Evolutionary conservation across 2,888 invertebrate genomes (phyloP).

Genomic region (Drosophila bunnanda): DNA sequence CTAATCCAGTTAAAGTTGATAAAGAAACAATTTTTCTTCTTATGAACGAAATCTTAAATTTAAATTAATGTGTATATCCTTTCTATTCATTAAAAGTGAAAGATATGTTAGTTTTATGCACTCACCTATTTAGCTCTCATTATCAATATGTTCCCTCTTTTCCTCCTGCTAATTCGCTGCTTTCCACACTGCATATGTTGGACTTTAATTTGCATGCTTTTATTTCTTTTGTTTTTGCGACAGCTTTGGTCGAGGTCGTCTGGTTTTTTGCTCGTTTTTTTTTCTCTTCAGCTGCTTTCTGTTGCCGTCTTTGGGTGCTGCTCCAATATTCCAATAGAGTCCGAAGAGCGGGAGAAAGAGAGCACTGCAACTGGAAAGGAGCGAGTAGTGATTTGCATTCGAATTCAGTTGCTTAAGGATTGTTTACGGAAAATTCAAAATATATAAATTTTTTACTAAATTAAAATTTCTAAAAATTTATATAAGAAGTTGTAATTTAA

Average conservation of each 20-base stretch:
- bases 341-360: neutral
- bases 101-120: neutral
- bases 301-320: conserved; percentile 43
- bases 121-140: neutral
- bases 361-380: conserved; percentile 39
- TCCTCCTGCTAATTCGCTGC: neutral
- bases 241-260: conserved; percentile 81
- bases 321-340: conserved; percentile 47
- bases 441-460: too few species aligned
- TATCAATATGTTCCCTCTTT: neutral
- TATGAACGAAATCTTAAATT: too few species aligned
- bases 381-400: neutral
- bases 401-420: too few species aligned
- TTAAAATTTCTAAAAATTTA: too few species aligned
- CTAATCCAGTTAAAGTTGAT: too few species aligned
- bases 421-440: too few species aligned
- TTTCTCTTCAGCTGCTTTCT: conserved; percentile 55
- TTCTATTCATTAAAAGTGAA: neutral
- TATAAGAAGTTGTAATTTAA: too few species aligned
- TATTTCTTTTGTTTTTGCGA: conserved; percentile 58
- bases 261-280: conserved; percentile 70
- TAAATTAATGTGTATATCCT: neutral
- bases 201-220: conserved; percentile 32
- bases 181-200: conserved; percentile 13
- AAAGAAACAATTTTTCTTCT: neutral